Base-by-base conservation (phyloP, 2,888 invertebrate species). In the Stenotaenia linearis region DNA sequence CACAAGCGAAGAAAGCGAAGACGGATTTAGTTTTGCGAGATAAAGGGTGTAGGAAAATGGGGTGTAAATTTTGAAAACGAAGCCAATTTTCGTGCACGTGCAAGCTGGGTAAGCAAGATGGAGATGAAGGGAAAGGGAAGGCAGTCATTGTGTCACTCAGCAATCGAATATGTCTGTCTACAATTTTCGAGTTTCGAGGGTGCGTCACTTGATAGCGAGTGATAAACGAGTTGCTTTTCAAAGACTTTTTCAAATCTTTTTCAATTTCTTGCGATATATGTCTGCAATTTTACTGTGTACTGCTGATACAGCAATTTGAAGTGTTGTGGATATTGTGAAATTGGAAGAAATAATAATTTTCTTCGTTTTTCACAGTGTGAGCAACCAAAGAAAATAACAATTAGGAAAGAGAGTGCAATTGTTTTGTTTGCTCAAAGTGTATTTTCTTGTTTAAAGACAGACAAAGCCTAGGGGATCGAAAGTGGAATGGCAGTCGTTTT, bases 141-240 rank as follows among this genome's bases (percentile, higher is more conserved):
- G 61, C 61, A 61, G 61, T 61, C 61, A 61, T 61, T 61, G 61
- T 61, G 61, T 61, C 61, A 61, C 61, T 61, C 61, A 61, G 61
- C 61, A 61, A 61, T 25, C 61, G 61, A 61, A 61, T 61, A 61
- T 61, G 61, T 61, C 61, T 61, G 61, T 61, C 61, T 61, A 61
- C 61, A 23, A 25, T 61, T 61, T 61, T 61, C 9, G 61, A 25
- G 61, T 61, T 61, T 61, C 9, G 61, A 25, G 61, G 61, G 25
- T 61, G 61, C 61, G 61, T 61, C 15, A 61, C 61, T 61, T 25
- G 61, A 61, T 61, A 61, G 61, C 61, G 61, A 15, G 61, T 61
- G 61, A 61, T 61, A 61, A 61, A 61, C 61, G 61, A 61, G 61
- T 61, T 61, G 61, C 25, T 21, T 61, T 61, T 61, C 12, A 61